Base-by-base conservation (phyloP, 1,140 invertebrate species). In the Brachionus paranguensis region DNA sequence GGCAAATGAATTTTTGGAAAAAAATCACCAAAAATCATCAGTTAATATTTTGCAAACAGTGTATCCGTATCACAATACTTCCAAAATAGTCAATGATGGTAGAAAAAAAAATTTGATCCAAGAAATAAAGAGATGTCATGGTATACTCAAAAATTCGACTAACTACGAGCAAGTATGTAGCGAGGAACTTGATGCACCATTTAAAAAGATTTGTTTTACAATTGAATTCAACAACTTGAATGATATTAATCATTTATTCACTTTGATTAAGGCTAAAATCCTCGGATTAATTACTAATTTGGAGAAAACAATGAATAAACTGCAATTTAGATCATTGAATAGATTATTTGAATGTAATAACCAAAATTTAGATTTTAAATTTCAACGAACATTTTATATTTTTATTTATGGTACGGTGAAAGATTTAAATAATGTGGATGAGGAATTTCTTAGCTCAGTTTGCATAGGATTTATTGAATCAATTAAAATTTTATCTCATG, bases 31-130 rank as follows among this genome's bases (percentile, higher is more conserved):
- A 60, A 29, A 37, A 41, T 45, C 50, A 64, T 29, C 53, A 24
- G 53, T 81, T 1, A 81, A 64, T 27, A 68, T 81, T 81, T 45
- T 43, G 24, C 78, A 81, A 17, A 81, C 78, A 12, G 50, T 81
- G 29, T 81, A 81, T 47, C 78, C 78, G 10, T 81, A 81, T 65
- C 64, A 81, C 29, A 81, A 81, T 45, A 81, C 78, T 12, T 20
- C 78, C 2, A 81, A 81, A 68, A 29, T 20, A 20, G 78, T 81
- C 10, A 64, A 14, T 43, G 78, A 81, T 17, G 14, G 6, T 10
- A 37, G n/a, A 20, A 81, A 68, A 68, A 64, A 60, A 81, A 7
- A 55, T 29, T 24, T 81, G 7, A 12, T 41, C 20, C 27, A 81
- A 41, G 78, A 81, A 47, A 45, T 81, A 12, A 60, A 43, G 0